phyloP scores from a whole-genome alignment of 2,113 vertebrate genomes.

The Vanacampus margaritifer region DNA sequence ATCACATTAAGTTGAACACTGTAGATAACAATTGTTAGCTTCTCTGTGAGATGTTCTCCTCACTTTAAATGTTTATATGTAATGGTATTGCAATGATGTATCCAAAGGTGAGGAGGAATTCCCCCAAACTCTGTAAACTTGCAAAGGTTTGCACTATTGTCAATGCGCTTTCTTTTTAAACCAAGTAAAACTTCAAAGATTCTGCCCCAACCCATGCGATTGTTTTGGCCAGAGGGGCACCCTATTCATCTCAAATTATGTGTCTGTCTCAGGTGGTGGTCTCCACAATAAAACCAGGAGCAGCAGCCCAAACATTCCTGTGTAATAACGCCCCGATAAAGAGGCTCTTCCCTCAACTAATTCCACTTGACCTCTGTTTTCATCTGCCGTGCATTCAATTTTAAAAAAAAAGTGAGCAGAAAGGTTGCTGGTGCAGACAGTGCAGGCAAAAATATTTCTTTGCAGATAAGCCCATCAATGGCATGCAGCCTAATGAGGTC shows the following conservation, averaged over 20 bases:
- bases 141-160: neutral
- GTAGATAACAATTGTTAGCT: conserved; percentile 10
- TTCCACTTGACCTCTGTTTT: conserved; percentile 16
- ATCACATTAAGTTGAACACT: too few species aligned
- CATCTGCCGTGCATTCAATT: conserved; percentile 9
- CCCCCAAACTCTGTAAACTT: neutral
- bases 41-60: conserved; percentile 8
- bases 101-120: neutral
- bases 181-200: neutral
- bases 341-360: conserved; percentile 18
- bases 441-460: neutral
- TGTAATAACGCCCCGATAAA: conserved; percentile 35
- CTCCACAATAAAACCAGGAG: conserved; percentile 33
- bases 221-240: conserved; percentile 11
- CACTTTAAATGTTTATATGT: neutral
- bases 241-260: conserved; percentile 9
- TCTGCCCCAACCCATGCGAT: neutral
- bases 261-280: conserved; percentile 44
- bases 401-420: neutral
- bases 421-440: neutral
- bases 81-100: neutral
- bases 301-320: conserved; percentile 54
- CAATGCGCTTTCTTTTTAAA: neutral
- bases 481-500: neutral
- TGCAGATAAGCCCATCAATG: neutral